These are phyloP conservation scores for Cavia aperea DNA, from an alignment of 2,113 vertebrate species.

Conservation along the genomic window DNA sequence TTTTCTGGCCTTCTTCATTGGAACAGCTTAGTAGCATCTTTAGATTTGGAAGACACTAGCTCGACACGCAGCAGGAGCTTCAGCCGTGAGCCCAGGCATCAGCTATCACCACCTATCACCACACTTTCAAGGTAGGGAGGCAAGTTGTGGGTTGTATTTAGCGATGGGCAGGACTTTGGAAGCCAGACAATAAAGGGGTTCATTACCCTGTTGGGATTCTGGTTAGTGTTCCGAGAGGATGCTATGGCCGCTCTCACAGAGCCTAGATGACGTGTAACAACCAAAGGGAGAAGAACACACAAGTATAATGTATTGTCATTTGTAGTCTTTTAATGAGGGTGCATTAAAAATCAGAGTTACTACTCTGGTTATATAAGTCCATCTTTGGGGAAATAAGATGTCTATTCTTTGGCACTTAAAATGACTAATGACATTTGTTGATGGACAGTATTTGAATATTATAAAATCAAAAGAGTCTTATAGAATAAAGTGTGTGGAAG, in stretches of 20 bases:
- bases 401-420: background rate
- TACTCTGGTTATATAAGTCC: background rate
- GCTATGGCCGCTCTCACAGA: background rate
- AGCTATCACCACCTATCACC: no score
- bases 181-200: background rate
- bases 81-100: background rate
- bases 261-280: background rate
- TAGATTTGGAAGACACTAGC: background rate
- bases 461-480: background rate
- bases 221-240: background rate
- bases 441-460: background rate
- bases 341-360: background rate
- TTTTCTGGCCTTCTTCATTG: background rate
- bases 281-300: background rate
- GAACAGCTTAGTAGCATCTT: background rate
- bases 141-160: background rate
- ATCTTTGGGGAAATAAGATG: background rate
- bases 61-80: background rate
- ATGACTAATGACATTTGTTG: background rate
- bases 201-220: background rate
- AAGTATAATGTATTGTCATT: background rate
- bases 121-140: background rate
- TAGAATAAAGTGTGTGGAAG: constrained; percentile 1
- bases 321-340: background rate
- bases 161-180: background rate